Evolutionary conservation across 2,113 vertebrate species (phyloP).

Genomic region (rabbit (Oryctolagus cuniculus)): mOryCun1.1 NC_091433.1:64134501-64135000

Average conservation of each 20-base stretch:
- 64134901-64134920: neutral
- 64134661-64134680: neutral
- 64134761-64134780: slow-evolving; percentile 16
- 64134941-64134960: neutral
- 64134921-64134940: slow-evolving; percentile 49
- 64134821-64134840: slow-evolving; percentile 2
- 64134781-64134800: slow-evolving; percentile 26
- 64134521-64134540: neutral
- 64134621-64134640: neutral
- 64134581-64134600: neutral
- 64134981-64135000: neutral
- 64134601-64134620: neutral
- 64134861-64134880: slow-evolving; percentile 35
- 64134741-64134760: neutral
- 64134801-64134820: neutral
- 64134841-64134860: neutral
- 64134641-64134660: neutral
- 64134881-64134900: neutral
- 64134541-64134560: neutral
- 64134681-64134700: neutral
- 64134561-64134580: neutral
- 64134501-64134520: neutral
- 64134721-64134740: neutral
- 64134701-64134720: neutral
- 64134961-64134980: neutral